These are phyloP conservation scores for Sternarchorhynchus goeldii DNA, from an alignment of 2,797 vertebrate genomes.

Conservation along the genomic window DNA sequence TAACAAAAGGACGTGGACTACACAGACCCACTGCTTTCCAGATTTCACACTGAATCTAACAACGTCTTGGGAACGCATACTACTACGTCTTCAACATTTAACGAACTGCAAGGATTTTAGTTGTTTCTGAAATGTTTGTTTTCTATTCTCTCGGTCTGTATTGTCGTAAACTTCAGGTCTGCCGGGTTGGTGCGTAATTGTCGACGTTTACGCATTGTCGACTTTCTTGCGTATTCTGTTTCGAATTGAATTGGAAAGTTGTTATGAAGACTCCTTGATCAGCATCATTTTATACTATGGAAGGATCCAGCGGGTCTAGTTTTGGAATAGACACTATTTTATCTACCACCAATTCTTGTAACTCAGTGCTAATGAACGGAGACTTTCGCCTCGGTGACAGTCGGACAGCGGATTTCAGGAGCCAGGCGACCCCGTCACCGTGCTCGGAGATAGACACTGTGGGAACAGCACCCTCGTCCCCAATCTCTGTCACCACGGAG, in stretches of 20 bases:
- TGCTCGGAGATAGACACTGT: conserved; percentile 97
- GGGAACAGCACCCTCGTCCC: conserved; percentile 92
- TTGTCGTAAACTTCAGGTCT: neutral
- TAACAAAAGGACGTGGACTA: conserved; percentile 75
- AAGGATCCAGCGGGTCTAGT: conserved; percentile 93
- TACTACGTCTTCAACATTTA: conserved; percentile 45
- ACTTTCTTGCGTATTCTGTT: conserved; percentile 21
- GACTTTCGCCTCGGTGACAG: conserved; percentile 88
- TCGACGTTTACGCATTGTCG: conserved; percentile 2
- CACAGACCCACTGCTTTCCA: conserved; percentile 61
- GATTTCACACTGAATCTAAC: conserved; percentile 70
- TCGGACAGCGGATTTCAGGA: conserved; percentile 90
- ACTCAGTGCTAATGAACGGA: conserved; percentile 89
- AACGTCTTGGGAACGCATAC: conserved; percentile 63
- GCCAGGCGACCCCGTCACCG: conserved; percentile 89
- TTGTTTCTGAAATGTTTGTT: conserved; percentile 37
- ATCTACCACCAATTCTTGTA: conserved; percentile 84
- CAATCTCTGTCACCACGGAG: conserved; percentile 95
- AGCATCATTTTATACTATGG: conserved; percentile 81
- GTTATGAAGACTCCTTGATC: conserved; percentile 82
- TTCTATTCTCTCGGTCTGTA: conserved; percentile 51
- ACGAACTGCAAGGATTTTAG: conserved; percentile 62
- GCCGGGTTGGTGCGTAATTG: conserved; percentile 2
- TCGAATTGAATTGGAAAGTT: conserved; percentile 60
- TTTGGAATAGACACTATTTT: conserved; percentile 99